Evolutionary conservation across 2,888 invertebrate species (phyloP).

Genomic region (Urechis unicinctus): DNA sequence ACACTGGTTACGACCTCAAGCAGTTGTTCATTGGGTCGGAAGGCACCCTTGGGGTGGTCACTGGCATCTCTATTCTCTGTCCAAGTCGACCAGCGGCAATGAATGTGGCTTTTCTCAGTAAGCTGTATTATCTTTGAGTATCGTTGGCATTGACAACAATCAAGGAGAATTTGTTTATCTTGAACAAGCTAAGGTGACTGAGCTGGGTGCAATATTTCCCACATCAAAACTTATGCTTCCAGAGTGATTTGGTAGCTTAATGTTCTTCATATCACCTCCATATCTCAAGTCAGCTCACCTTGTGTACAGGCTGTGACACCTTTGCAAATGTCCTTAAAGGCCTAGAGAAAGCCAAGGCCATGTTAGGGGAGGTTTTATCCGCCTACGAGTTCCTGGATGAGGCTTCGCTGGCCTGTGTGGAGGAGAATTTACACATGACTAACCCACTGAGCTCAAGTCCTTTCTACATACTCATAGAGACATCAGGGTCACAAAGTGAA

Average conservation of each 20-base stretch:
- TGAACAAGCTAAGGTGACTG: no score
- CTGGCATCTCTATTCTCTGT: conserved; percentile 84
- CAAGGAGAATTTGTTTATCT: no score
- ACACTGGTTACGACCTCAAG: conserved; percentile 94
- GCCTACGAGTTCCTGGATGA: conserved; percentile 93
- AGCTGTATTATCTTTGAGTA: background rate
- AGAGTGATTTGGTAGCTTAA: no score
- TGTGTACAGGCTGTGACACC: conserved; percentile 61
- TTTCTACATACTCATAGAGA: conserved; percentile 49
- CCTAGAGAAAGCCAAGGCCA: conserved; percentile 66
- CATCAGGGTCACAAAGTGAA: conserved; percentile 66
- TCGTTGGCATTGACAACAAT: no score
- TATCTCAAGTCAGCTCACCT: no score
- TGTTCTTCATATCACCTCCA: no score
- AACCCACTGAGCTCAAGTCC: conserved; percentile 45
- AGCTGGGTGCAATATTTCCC: no score
- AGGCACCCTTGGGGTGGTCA: conserved; percentile 90
- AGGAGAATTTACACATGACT: conserved; percentile 58
- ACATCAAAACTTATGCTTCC: no score
- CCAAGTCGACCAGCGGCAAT: conserved; percentile 75
- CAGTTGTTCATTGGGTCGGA: conserved; percentile 97
- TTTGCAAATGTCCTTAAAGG: conserved; percentile 75
- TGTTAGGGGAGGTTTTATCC: conserved; percentile 83
- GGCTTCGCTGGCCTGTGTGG: conserved; percentile 63
- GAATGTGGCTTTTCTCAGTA: conserved; percentile 84